Percentiles rank a stretch among this genome's conserved stretches.
Conservation (phyloP, 2,888 invertebrate species). For the Meloe dianella region DNA sequence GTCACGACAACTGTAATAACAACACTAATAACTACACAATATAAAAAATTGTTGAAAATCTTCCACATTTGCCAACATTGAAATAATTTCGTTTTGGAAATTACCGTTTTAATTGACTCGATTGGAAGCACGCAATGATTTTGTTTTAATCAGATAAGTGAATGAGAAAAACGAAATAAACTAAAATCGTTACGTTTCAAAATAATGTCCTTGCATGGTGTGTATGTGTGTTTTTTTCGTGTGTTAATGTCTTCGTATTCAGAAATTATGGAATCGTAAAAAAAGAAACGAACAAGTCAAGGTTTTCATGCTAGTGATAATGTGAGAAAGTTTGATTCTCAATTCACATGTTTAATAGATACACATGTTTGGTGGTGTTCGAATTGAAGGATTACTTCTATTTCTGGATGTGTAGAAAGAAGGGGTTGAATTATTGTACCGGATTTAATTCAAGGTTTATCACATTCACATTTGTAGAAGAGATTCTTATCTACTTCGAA, state of each 20-base stretch:
- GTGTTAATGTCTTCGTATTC: background rate
- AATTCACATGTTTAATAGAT: conserved; percentile 1
- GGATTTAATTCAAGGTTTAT: background rate
- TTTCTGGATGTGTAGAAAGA: background rate
- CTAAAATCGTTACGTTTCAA: background rate
- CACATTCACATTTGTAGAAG: background rate
- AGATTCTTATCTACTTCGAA: background rate
- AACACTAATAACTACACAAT: background rate
- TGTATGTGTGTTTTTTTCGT: background rate
- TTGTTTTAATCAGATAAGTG: conserved; percentile 28
- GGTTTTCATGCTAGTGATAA: background rate
- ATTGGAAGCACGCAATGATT: conserved; percentile 31
- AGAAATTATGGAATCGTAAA: background rate
- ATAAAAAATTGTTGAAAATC: background rate
- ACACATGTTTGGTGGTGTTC: background rate
- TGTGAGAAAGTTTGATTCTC: background rate
- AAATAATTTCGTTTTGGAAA: conserved; percentile 28
- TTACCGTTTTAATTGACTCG: conserved; percentile 20
- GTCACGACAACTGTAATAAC: background rate
- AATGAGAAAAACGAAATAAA: background rate
- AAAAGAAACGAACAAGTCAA: background rate
- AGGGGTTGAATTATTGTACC: background rate
- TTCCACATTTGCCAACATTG: conserved; percentile 15
- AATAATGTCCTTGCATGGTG: background rate
- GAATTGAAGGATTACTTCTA: background rate